A percentile compares a stretch with the other conserved stretches of the same genome.
These are phyloP conservation scores for Peribatodes rhomboidaria DNA, from an alignment of 2,888 invertebrate genomes.

Conservation along the genomic window DNA sequence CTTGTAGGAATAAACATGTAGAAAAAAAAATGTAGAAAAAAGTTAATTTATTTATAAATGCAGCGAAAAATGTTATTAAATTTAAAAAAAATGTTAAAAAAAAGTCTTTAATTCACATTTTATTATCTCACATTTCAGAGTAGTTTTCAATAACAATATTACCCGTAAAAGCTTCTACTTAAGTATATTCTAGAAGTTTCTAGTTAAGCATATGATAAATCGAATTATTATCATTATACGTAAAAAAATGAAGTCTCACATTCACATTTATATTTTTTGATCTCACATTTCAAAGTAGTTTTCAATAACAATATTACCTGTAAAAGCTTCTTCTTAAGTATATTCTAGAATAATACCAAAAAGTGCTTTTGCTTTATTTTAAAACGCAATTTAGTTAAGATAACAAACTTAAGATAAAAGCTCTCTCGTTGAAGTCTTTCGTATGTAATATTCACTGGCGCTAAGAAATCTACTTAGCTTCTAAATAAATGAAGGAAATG, in stretches of 20 bases:
- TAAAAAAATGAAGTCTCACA: too few species aligned
- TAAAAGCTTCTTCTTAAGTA: background rate
- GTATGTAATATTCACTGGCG: conserved; percentile 23
- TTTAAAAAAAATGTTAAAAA: too few species aligned
- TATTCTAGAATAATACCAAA: background rate
- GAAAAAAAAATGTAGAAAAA: too few species aligned
- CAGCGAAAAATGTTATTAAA: too few species aligned
- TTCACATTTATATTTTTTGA: background rate
- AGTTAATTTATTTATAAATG: too few species aligned
- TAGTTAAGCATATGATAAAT: too few species aligned
- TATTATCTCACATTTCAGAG: background rate
- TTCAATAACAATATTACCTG: background rate
- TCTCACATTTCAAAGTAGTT: background rate
- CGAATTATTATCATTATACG: too few species aligned
- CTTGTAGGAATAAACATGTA: too few species aligned
- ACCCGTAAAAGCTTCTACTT: background rate
- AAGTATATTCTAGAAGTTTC: background rate
- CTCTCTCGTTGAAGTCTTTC: conserved; percentile 33
- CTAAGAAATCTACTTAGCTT: conserved; percentile 10
- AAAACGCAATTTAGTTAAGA: conserved; percentile 13
- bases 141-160: background rate
- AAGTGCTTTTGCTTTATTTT: background rate
- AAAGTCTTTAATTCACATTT: too few species aligned
- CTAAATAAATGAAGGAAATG: conserved; percentile 16
- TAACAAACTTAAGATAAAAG: conserved; percentile 22